Base-by-base conservation (phyloP, 2,888 invertebrate genomes). In the Chrysolina haemoptera region DNA sequence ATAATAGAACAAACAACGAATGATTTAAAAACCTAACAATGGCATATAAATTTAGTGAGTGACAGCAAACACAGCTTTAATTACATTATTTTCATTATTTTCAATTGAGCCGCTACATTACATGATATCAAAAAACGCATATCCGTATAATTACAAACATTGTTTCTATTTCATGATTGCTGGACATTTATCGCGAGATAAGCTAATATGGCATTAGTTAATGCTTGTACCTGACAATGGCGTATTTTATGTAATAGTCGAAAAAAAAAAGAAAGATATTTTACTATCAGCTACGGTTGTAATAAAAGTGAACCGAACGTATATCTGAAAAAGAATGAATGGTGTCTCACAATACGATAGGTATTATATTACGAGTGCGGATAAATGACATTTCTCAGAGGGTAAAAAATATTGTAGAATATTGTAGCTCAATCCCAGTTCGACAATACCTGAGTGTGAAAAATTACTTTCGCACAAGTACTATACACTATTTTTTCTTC, bases 51-150 rank as follows among this genome's bases (percentile, higher is more conserved):
- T 27, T 27, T 8, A 27, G n/a, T 59, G 22, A 27, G 3, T 27
- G 59, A 59, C 35, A 59, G 59, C 27, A 59, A 59, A 59, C 59
- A 59, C n/a, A n/a, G n/a, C 9, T 35, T 50, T 59, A 22, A 59
- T 59, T 22, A 35, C 22, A n/a, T 59, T 27, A 27, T 59, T 35
- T 59, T 4, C 22, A n/a, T 59, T 27, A 27, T 59, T 35, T 59
- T 4, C 0, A 35, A 59, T 59, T 59, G n/a, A 27, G 59, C n/a
- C 5, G 53, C 5, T 12, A 4, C 18, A 8, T 53, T 53, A 20
- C 12, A 20, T 35, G n/a, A 11, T 27, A 59, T 59, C 8, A 35
- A 27, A 11, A 35, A n/a, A 14, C 14, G 10, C 10, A 8, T 59
- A 59, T n/a, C 35, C 14, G n/a, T n/a, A 9, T 27, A 59, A 59